Evolutionary conservation across 2,797 vertebrate species (phyloP), one percentile per base, ranked within the genome.

Genomic region (Ispidina picta): DNA sequence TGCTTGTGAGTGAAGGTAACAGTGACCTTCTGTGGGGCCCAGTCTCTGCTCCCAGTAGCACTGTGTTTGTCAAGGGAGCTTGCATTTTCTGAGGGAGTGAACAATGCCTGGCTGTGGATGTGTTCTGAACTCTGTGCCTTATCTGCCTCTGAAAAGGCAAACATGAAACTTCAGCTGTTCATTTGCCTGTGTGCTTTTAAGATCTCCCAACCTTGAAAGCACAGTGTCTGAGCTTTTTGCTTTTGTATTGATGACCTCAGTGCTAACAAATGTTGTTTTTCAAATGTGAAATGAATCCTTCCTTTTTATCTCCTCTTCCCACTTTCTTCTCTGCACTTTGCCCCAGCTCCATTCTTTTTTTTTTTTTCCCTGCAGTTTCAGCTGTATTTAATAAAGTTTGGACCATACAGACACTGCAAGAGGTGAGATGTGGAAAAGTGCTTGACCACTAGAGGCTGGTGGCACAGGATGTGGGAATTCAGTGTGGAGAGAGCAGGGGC

Each of bases 141-240:
- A 97, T 97, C 96, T 95, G 85, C 92, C 85, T 88, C 49, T 82
- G 68, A 39, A 71, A 96, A 87, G 85, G 92, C 94, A 89, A 78
- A 95, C 69, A 90, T 46, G 39, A 49, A 93, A 92, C 69, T 79
- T 89, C 48, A 64, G 65, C 66, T 93, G 41, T 89, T 91, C 82
- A 41, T 84, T 92, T 89, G 83, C 86, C 55, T 51, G 22, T 5
- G 8, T 87, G 41, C 90, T 92, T 96, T 94, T 87, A 83, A 93
- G 90, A 83, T 94, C 94, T 9, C 62, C 15, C 96, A 93, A 86
- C 95, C 94, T 96, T 95, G 93, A 72, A 65, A 79, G 77, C 51
- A 74, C 54, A 35, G 35, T 3, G 12, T 19, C 12, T 31, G 82
- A 88, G 62, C 54, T 69, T 88, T 94, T 39, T 74, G 74, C 33